Percentiles rank a stretch among this genome's conserved stretches.
phyloP scores from a whole-genome alignment of 2,888 invertebrate genomes.

The Erynnis tages region DNA sequence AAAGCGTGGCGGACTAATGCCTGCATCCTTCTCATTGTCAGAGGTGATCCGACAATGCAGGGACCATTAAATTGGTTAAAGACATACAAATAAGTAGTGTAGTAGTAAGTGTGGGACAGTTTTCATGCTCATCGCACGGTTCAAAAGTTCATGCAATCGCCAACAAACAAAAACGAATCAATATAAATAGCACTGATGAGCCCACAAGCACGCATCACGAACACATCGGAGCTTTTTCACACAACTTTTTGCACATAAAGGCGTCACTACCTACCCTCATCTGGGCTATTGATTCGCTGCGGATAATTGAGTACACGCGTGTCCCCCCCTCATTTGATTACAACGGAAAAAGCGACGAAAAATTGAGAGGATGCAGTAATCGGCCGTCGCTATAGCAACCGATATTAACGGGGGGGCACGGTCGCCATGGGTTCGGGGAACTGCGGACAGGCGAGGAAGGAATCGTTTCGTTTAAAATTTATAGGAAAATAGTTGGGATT shows the following conservation, averaged over 20 bases:
- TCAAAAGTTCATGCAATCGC: too few relatives aligned
- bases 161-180: too few relatives aligned
- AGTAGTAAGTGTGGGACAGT: too few relatives aligned
- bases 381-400: constrained; percentile 74
- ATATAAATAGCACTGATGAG: too few relatives aligned
- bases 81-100: too few relatives aligned
- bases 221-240: constrained; percentile 8
- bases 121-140: too few relatives aligned
- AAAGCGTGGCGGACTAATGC: too few relatives aligned
- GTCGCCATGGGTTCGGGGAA: constrained; percentile 31
- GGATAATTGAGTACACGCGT: constrained; percentile 81
- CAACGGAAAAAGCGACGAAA: constrained; percentile 81
- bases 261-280: constrained; percentile 74
- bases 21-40: too few relatives aligned
- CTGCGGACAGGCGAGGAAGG: constrained; percentile 21
- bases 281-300: constrained; percentile 81
- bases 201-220: constrained; percentile 6
- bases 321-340: constrained; percentile 80
- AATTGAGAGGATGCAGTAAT: constrained; percentile 81
- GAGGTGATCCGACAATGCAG: too few relatives aligned
- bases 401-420: constrained; percentile 68
- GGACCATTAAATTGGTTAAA: too few relatives aligned
- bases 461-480: too few relatives aligned
- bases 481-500: too few relatives aligned
- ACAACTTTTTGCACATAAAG: constrained; percentile 32